Evolutionary conservation across 2,113 vertebrate species (phyloP), one percentile per base, ranked within the genome.

Genomic region (Sialia sialis): DNA sequence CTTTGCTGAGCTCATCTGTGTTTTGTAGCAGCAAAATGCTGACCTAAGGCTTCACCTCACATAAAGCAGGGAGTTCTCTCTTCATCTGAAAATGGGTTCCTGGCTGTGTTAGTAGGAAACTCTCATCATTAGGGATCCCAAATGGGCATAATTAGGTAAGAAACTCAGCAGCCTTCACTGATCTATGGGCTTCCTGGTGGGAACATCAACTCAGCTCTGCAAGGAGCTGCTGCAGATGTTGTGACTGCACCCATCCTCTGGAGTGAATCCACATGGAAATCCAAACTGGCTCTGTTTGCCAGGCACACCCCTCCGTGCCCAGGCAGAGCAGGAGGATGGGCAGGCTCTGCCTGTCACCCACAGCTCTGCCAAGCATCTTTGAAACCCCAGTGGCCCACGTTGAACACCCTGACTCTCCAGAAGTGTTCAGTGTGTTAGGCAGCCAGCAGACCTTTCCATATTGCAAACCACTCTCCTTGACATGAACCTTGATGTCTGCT

Each of bases 361-460:
- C 26, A 76, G 1, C 20, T 83, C 46, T 66, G 38, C 10, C 30
- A 39, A 56, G 41, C 27, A 44, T 9, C 36, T 60, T 39, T 4
- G 0, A 39, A 82, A 19, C 20, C 52, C 27, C 10, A 10, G 3
- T 0, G 0, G 5, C 16, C 54, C 43, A 14, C 0, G 0, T 1
- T 39, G 16, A n/a, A 41, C 22, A 43, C 6, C 7, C 19, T 4
- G 1, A 41, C 8, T 29, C 26, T 46, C 10, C 52, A 36, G 38
- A 16, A 52, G 17, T 3, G 10, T 32, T 59, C 23, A 13, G 13
- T n/a, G 39, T 22, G 3, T 43, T 18, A 14, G 41, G 66, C 62
- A 77, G 26, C 11, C 26, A 55, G 3, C 8, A 80, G 30, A 12
- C 4, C 8, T 59, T 59, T 48, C 10, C 20, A 5, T 6, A 10